Evolutionary conservation across 2,888 invertebrate species (phyloP).

Genomic region (Hanleya hanleyi): DNA sequence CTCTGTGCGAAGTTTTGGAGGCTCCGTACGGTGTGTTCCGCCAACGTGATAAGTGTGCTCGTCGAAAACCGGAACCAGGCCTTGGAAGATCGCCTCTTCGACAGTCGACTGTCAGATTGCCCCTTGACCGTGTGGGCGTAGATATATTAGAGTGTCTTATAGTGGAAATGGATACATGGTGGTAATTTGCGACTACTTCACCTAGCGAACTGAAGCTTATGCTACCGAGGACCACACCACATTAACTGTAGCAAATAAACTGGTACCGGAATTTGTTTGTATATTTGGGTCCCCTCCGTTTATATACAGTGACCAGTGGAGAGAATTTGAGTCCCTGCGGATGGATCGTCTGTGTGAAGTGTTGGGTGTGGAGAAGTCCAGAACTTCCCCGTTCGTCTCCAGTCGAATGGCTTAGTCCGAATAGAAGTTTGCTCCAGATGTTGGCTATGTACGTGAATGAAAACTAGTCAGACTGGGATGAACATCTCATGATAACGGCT

Average conservation of each 20-base stretch:
- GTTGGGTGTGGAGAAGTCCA: not conserved
- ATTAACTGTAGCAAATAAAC: not conserved
- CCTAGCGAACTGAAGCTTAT: not conserved
- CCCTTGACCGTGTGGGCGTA: too few species aligned
- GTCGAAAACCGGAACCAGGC: too few species aligned
- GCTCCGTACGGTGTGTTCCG: too few species aligned
- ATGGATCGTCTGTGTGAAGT: not conserved
- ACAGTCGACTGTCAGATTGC: too few species aligned
- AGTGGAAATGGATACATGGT: not conserved
- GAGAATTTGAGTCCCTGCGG: not conserved
- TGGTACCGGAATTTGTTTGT: not conserved
- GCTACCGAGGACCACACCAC: not conserved
- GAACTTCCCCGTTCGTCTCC: not conserved
- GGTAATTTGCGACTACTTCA: not conserved
- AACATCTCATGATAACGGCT: too few species aligned
- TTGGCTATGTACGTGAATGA: not conserved
- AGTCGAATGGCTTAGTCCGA: too few species aligned
- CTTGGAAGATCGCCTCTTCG: too few species aligned
- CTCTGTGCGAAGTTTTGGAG: too few species aligned
- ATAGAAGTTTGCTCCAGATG: not conserved
- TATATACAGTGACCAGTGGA: not conserved
- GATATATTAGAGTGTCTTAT: too few species aligned
- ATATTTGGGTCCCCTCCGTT: slow-evolving; percentile 1
- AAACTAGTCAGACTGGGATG: not conserved
- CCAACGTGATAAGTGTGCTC: too few species aligned